These are phyloP conservation scores for Brachionus sp. DNA, from an alignment of 1,140 invertebrate genomes.

Conservation along the genomic window DNA sequence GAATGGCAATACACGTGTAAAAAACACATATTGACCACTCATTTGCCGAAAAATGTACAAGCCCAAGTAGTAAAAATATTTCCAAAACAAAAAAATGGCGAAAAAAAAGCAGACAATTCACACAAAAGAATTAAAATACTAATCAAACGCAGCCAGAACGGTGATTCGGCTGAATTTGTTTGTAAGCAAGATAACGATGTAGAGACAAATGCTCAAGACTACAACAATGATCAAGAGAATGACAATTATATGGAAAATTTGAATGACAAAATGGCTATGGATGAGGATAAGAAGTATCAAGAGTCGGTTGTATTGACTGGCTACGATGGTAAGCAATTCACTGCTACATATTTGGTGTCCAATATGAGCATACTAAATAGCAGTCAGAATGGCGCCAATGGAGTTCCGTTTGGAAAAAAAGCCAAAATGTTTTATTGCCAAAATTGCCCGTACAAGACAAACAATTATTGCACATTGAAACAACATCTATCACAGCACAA, in stretches of 20 bases:
- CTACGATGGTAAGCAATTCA: not conserved
- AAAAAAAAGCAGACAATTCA: not conserved
- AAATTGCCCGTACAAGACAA: conserved; percentile 33
- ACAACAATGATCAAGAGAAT: conserved; percentile 12
- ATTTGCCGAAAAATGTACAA: not conserved
- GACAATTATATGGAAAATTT: not conserved
- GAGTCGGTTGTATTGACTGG: conserved; percentile 5
- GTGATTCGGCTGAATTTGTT: not conserved
- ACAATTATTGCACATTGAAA: conserved; percentile 2
- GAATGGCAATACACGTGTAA: conserved; percentile 43
- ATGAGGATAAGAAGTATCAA: not conserved
- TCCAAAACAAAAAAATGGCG: not conserved
- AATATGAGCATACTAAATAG: conserved; percentile 1
- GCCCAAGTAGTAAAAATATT: not conserved
- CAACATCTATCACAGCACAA: conserved; percentile 27
- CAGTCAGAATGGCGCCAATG: conserved; percentile 2
- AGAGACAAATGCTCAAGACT: not conserved
- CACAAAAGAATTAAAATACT: conserved; percentile 23
- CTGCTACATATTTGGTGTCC: not conserved
- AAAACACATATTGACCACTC: conserved; percentile 17
- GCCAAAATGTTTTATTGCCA: conserved; percentile 14
- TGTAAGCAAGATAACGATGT: not conserved
- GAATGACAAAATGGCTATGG: not conserved
- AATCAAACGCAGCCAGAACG: not conserved
- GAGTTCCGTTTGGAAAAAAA: conserved; percentile 15